Percentiles rank a stretch among this genome's conserved stretches.
Conservation (phyloP, 2,113 vertebrate genomes). For the Phylloscopus whistleri region DNA sequence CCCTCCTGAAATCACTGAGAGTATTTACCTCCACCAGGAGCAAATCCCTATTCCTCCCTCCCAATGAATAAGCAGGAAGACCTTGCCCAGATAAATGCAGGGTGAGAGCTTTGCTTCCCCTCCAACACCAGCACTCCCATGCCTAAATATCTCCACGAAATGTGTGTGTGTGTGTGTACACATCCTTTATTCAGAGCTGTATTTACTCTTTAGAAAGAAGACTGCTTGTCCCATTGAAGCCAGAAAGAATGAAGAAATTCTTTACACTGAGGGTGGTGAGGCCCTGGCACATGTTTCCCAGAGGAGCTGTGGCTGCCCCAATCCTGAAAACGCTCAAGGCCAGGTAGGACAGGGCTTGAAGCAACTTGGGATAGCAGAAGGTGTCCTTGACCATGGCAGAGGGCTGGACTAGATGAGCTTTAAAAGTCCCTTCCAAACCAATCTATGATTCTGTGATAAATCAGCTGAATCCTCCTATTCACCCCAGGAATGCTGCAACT, state of each 20-base stretch:
- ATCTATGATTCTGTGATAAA: not conserved
- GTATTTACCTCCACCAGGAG: not conserved
- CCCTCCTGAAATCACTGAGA: not conserved
- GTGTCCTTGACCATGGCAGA: not conserved
- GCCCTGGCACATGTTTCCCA: accelerated
- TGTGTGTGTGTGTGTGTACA: not conserved
- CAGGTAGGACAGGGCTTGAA: not conserved
- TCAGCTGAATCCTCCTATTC: not conserved
- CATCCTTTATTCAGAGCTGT: not conserved
- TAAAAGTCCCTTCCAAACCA: not conserved
- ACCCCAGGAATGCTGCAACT: not conserved
- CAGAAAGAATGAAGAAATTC: not conserved
- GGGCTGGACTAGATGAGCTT: not conserved
- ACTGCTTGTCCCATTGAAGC: not conserved
- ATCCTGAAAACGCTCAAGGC: not conserved
- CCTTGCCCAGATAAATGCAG: not conserved
- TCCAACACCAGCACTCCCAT: not conserved
- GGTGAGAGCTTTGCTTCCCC: not conserved
- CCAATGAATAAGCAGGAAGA: not conserved
- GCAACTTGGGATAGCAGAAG: not conserved
- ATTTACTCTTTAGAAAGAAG: not conserved
- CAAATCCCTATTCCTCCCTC: not conserved
- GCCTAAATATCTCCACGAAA: not conserved
- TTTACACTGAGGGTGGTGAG: not conserved
- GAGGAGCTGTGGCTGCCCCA: not conserved